phyloP scores from a whole-genome alignment of 2,797 vertebrate genomes.

The Eurystomus glaucurus region DNA sequence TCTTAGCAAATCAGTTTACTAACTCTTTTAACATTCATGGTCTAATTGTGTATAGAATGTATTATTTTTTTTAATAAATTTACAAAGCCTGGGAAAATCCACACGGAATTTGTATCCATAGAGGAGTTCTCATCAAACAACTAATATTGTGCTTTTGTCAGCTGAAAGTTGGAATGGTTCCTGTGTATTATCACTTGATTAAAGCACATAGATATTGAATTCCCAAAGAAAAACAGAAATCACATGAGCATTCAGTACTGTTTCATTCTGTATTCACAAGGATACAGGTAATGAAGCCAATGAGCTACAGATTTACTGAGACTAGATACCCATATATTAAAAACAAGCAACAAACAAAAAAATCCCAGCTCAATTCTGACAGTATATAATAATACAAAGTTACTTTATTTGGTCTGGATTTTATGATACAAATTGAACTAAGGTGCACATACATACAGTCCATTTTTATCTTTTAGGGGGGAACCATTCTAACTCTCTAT shows the following conservation, averaged over 20 bases:
- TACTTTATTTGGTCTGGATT: slow-evolving; percentile 81
- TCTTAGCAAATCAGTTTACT: not conserved
- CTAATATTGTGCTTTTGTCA: slow-evolving; percentile 31
- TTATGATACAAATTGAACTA: slow-evolving; percentile 85
- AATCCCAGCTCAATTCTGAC: slow-evolving; percentile 11
- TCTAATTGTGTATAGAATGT: slow-evolving; percentile 39
- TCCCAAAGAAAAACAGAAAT: slow-evolving; percentile 36
- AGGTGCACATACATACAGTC: slow-evolving; percentile 81
- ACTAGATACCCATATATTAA: not conserved
- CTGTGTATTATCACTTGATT: slow-evolving; percentile 62
- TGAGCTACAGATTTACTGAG: slow-evolving; percentile 14
- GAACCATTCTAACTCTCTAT: slow-evolving; percentile 88
- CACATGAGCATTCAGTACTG: not conserved
- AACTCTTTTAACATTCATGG: slow-evolving; percentile 13
- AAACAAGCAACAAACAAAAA: not conserved
- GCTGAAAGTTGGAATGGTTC: not conserved
- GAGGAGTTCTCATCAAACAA: slow-evolving; percentile 40
- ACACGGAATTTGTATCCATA: slow-evolving; percentile 33
- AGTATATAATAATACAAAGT: slow-evolving; percentile 63
- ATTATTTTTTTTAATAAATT: slow-evolving; percentile 52
- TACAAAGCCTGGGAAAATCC: slow-evolving; percentile 54
- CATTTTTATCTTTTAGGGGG: slow-evolving; percentile 82
- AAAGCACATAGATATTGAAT: slow-evolving; percentile 27
- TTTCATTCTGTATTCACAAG: not conserved
- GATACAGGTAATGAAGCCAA: slow-evolving; percentile 16